Conservation (phyloP, 2,888 invertebrate species). For the Ennomos quercinarius region DNA sequence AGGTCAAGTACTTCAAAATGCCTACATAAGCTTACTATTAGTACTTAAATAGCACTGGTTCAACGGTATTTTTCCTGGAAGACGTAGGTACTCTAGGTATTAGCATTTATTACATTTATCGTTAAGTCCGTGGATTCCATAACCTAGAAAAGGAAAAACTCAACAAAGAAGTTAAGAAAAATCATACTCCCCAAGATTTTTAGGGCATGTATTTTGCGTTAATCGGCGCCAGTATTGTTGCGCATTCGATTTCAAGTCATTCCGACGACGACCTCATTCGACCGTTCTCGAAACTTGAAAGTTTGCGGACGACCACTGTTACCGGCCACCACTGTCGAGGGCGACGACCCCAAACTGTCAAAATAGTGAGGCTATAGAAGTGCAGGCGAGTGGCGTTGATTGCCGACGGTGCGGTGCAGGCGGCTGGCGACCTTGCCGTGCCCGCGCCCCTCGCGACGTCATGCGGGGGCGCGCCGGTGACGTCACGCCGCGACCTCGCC, state of each 20-base stretch:
- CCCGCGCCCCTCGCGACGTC: slow-evolving; percentile 72
- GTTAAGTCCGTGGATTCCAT: too few species aligned
- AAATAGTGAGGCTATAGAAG: slow-evolving; percentile 57
- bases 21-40: too few species aligned
- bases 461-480: slow-evolving; percentile 86
- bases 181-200: too few species aligned
- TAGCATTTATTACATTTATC: too few species aligned
- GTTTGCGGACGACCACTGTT: slow-evolving; percentile 14
- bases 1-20: too few species aligned
- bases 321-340: slow-evolving; percentile 41
- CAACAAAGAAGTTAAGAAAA: too few species aligned
- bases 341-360: slow-evolving; percentile 64
- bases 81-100: too few species aligned
- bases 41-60: too few species aligned
- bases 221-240: slow-evolving; percentile 12
- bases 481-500: slow-evolving; percentile 84
- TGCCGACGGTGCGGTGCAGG: slow-evolving; percentile 45
- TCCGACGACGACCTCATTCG: slow-evolving; percentile 22
- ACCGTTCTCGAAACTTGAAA: slow-evolving; percentile 30
- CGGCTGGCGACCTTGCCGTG: slow-evolving; percentile 69
- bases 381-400: slow-evolving; percentile 53
- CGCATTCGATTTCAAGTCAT: slow-evolving; percentile 22
- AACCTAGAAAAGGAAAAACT: too few species aligned
- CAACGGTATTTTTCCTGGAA: slow-evolving; percentile 7
- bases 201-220: slow-evolving; percentile 7